Evolutionary conservation across 2,113 vertebrate genomes (phyloP), one percentile per base, ranked within the genome.

Genomic region (Mesitornis unicolor): DNA sequence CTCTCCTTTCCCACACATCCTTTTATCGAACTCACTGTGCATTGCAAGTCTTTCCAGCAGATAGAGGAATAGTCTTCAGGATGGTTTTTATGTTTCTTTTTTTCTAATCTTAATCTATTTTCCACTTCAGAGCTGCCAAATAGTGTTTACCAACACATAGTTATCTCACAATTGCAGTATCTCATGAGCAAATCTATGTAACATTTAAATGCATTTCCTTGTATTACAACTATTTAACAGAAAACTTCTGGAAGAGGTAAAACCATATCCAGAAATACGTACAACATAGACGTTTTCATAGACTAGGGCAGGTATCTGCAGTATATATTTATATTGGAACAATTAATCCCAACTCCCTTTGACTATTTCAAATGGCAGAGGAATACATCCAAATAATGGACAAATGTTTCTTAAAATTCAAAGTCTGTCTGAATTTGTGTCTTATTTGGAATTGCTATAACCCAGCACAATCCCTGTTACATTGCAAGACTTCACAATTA

Each of bases 171-270:
- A 57, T 11, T 89, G 50, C 79, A 80, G 75, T 71, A 73, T 57
- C 19, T 93, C 31, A 11, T 26, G 35, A 79, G 31, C 76, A 93
- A 96, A 96, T 90, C 94, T 82, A 92, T 82, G 18, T 4, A 90
- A 95, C 19, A 24, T 60, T 83, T 94, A 96, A 89, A 89, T 74
- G 59, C 69, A 70, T 64, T 76, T 93, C 94, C 65, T 71, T 84
- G 31, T 45, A 70, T 86, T 84, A 54, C 48, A 61, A n/a, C 35
- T 65, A 59, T 60, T 59, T 92, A 87, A 87, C 20, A 76, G 70
- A 53, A 87, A 43, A 38, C n/a, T 79, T 88, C 40, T 73, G 61
- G 29, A 59, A 83, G 75, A 84, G 47, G 78, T 70, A 56, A 75
- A 87, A 87, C 25, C 19, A 69, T 51, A 61, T 59, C 12, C 47